Base-by-base conservation (phyloP, 2,113 vertebrate genomes). In the Podilymbus podiceps region DNA sequence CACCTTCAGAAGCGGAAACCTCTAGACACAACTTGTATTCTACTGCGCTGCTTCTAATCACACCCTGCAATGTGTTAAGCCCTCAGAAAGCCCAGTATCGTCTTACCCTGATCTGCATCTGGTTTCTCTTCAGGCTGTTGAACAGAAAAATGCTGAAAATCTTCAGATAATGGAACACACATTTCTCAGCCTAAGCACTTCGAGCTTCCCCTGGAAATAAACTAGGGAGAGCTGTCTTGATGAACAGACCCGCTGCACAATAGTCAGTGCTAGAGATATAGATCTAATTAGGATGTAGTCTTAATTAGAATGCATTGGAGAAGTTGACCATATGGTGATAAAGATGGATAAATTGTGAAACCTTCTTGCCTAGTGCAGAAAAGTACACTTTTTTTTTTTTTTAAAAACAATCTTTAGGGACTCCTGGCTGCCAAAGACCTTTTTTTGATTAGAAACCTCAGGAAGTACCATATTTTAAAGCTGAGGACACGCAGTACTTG, bases 241-340 rank as follows among this genome's bases (percentile, higher is more conserved):
- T 83, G 67, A 88, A 40, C 77, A 82, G 80, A 74, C 53, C 52
- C 38, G 23, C 47, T 52, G 60, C 52, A 74, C 72, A n/a, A 68
- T 88, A 90, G 59, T 86, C 20, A 18, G 52, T 84, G 40, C 42
- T 86, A 44, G 92, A 58, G 78, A 86, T 83, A 64, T 2, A 46
- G 33, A 76, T 79, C 53, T 96, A 83, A 94, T 89, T 93, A 94
- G 58, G 78, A 76, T 68, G 30, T 68, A 79, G 12, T 66, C 31
- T 38, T 96, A 96, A 95, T 95, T 95, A 95, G 59, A 76, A 85
- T 52, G 42, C 19, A 20, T 83, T 88, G 31, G 67, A 80, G 73
- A 85, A 88, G 46, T 63, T 97, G 90, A 94, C 90, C 95, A 96
- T 92, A 91, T 95, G 95, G 93, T 63, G 67, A 90, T 50, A 90